A percentile compares a stretch with the other conserved stretches of the same genome.
These are phyloP conservation scores for Poeciliopsis turneri DNA, from an alignment of 2,797 vertebrate genomes.

Conservation along the genomic window DNA sequence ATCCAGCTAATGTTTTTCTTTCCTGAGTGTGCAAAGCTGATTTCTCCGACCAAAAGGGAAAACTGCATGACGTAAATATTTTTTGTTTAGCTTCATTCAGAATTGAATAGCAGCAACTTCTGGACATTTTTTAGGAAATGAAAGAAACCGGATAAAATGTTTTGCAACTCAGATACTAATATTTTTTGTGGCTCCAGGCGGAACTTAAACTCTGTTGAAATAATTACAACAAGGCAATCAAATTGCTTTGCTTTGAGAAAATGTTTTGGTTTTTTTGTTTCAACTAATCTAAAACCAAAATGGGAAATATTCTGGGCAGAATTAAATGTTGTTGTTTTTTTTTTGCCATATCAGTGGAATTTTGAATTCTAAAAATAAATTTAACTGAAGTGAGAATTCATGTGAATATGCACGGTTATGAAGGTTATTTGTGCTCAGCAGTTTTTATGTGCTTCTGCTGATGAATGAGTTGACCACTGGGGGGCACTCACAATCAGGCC, in stretches of 20 bases:
- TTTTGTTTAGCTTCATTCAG: not conserved
- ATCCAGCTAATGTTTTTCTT: conserved; percentile 46
- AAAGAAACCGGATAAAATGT: not conserved
- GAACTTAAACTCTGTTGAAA: not conserved
- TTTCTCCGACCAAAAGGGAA: not conserved
- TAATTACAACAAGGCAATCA: not conserved
- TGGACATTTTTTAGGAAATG: not conserved
- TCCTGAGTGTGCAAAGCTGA: conserved; percentile 26
- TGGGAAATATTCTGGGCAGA: not conserved
- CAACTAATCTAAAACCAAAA: not conserved
- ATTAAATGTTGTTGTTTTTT: not conserved
- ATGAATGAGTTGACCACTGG: not conserved
- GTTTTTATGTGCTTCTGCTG: not conserved
- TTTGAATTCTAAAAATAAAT: not conserved
- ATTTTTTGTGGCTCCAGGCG: not conserved
- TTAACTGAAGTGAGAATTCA: not conserved
- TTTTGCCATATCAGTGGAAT: not conserved
- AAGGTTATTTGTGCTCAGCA: not conserved
- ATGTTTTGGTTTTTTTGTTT: not conserved
- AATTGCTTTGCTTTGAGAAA: conserved; percentile 1
- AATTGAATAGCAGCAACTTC: not conserved
- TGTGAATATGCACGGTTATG: not conserved
- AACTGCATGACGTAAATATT: conserved; percentile 5
- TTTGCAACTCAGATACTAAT: not conserved
- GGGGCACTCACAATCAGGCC: not conserved